phyloP scores from a whole-genome alignment of 2,888 invertebrate species.

The Hyalella azteca region DNA sequence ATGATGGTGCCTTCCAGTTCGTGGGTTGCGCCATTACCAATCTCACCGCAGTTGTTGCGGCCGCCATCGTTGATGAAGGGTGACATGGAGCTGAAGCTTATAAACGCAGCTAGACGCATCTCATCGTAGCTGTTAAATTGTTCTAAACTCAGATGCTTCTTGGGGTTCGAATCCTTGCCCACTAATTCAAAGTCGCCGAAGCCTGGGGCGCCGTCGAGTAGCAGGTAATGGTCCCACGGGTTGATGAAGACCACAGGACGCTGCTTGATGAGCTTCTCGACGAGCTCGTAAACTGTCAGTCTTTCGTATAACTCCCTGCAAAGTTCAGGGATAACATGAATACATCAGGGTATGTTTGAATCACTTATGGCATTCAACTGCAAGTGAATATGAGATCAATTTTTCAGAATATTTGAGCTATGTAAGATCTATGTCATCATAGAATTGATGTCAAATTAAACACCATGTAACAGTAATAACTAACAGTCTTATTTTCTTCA shows the following conservation, averaged over 20 bases:
- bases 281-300: slow-evolving; percentile 42
- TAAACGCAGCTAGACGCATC: slow-evolving; percentile 70
- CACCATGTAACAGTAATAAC: too few relatives aligned
- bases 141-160: slow-evolving; percentile 66
- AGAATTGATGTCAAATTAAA: too few relatives aligned
- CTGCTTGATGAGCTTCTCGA: slow-evolving; percentile 46
- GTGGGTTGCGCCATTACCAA: slow-evolving; percentile 63
- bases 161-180: slow-evolving; percentile 68
- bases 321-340: not conserved
- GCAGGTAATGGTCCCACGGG: slow-evolving; percentile 57
- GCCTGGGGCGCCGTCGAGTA: slow-evolving; percentile 60
- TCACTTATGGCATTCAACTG: too few relatives aligned
- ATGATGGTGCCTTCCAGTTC: slow-evolving; percentile 66
- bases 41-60: slow-evolving; percentile 67
- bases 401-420: too few relatives aligned
- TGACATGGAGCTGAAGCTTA: slow-evolving; percentile 69
- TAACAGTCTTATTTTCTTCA: too few relatives aligned
- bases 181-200: slow-evolving; percentile 69
- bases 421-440: too few relatives aligned
- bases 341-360: not conserved
- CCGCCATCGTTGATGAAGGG: slow-evolving; percentile 71
- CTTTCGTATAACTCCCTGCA: slow-evolving; percentile 46
- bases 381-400: too few relatives aligned
- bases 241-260: slow-evolving; percentile 47
- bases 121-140: slow-evolving; percentile 72